These are phyloP conservation scores for Antedon mediterranea DNA, from an alignment of 53 echinoderm and acorn worm genomes.

Conservation along the genomic window DNA sequence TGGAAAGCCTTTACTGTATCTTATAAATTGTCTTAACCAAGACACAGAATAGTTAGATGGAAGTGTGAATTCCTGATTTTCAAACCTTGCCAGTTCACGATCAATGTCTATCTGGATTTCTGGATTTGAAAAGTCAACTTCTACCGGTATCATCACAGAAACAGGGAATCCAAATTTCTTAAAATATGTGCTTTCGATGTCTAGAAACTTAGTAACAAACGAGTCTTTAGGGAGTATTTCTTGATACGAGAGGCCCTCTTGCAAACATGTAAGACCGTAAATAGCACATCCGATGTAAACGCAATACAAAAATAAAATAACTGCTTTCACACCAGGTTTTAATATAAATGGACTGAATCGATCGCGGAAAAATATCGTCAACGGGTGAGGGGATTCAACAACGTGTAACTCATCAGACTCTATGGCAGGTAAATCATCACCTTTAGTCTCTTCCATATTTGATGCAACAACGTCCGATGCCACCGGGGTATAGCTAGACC, in stretches of 20 bases:
- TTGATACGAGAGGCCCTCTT: conserved; percentile 15
- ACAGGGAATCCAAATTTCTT: conserved; percentile 6
- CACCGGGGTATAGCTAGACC: conserved; percentile 10
- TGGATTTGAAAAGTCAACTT: conserved; percentile 10
- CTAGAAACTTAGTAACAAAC: conserved; percentile 11
- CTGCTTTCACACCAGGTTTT: neutral
- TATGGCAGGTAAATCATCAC: conserved; percentile 14
- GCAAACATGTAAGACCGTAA: conserved; percentile 24
- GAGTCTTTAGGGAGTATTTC: conserved; percentile 28
- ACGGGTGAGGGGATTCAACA: neutral
- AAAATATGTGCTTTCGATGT: conserved; percentile 6
- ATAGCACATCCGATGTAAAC: conserved; percentile 24
- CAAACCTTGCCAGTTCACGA: conserved; percentile 3
- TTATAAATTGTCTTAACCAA: conserved; percentile 49
- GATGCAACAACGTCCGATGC: conserved; percentile 60
- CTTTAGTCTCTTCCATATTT: conserved; percentile 75
- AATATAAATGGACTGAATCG: conserved; percentile 13
- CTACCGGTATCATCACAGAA: conserved; percentile 12
- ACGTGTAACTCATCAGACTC: neutral
- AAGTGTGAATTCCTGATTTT: conserved; percentile 14
- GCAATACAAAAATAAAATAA: conserved; percentile 8
- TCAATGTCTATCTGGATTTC: conserved; percentile 10
- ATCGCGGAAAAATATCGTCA: conserved; percentile 3
- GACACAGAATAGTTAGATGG: conserved; percentile 37
- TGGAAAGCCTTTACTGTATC: conserved; percentile 4